Base-by-base conservation (phyloP, 2,888 invertebrate genomes). In the Callimorpha dominula region DNA sequence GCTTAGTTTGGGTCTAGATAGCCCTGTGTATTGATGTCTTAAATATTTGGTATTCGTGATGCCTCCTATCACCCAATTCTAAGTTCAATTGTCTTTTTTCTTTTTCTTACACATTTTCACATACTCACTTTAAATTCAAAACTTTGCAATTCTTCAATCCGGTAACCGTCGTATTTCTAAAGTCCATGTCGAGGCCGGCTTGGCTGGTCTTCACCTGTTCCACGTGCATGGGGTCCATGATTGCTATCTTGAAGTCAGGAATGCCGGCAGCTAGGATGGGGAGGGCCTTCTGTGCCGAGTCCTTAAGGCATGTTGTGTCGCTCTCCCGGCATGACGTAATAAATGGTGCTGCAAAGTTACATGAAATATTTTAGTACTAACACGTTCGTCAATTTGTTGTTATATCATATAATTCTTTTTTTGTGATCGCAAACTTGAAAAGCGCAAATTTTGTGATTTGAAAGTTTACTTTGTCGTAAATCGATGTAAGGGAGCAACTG, bases 171-270 rank as follows among this genome's bases (percentile, higher is more conserved):
- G 93, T 94, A 50, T 95, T 88, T 50, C 82, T 89, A 78, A 95
- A 95, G 81, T 93, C 91, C 90, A 95, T 88, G 0, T 83, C 70
- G 0, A 95, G 86, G 0, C 95, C 95, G 0, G 91, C 90, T 74
- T 94, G 90, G 73, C 78, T 87, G 20, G 93, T 89, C 67, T 80
- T 77, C 50, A 94, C 91, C 12, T 79, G 81, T 0, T 84, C 86
- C 60, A 95, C 77, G 4, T 46, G 62, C 93, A 95, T 90, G 3
- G 95, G 95, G 79, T 95, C 95, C 84, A 95, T 70, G 1, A 86
- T 73, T 0, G 68, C 74, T 78, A 95, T 86, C 40, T 88, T 91
- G 69, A 94, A 86, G 20, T 79, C 74, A 0, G 94, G 92, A 0
- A 94, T 74, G 0, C 95, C 95, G 0, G 87, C 90, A 0, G 93